phyloP scores from a whole-genome alignment of 2,113 vertebrate genomes.

The Solea senegalensis region DNA sequence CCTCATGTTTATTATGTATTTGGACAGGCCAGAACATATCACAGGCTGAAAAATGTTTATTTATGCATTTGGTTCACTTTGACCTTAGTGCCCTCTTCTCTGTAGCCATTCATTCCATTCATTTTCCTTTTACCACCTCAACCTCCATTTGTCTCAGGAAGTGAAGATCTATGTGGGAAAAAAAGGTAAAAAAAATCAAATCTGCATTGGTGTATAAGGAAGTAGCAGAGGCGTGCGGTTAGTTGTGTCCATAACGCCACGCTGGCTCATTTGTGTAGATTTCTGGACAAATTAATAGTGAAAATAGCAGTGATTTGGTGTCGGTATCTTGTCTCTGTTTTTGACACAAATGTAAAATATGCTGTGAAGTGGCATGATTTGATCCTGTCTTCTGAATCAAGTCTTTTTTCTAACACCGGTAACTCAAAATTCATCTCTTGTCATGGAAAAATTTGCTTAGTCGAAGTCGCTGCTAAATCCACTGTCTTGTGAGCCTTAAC shows the following conservation, averaged over 20 bases:
- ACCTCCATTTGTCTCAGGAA: constrained; percentile 79
- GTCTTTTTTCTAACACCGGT: constrained; percentile 24
- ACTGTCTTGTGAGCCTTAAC: constrained; percentile 65
- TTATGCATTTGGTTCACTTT: constrained; percentile 75
- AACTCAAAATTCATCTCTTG: constrained; percentile 15
- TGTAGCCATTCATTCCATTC: constrained; percentile 68
- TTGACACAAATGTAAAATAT: constrained; percentile 40
- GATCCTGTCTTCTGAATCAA: constrained; percentile 8
- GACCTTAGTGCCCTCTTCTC: constrained; percentile 75
- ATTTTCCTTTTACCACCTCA: constrained; percentile 60
- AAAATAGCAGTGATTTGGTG: constrained; percentile 39
- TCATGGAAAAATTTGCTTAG: constrained; percentile 24
- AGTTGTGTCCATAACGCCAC: constrained; percentile 38
- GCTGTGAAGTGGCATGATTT: constrained; percentile 54
- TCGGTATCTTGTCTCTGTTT: constrained; percentile 45
- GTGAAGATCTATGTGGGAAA: constrained; percentile 49
- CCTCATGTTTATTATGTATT: constrained; percentile 47
- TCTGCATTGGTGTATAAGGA: constrained; percentile 14
- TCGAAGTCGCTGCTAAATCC: constrained; percentile 70
- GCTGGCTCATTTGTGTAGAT: constrained; percentile 44
- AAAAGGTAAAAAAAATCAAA: constrained; percentile 20
- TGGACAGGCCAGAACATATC: constrained; percentile 57
- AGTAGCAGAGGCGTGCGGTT: constrained; percentile 41
- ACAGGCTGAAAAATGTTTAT: constrained; percentile 63
- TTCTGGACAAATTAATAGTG: constrained; percentile 39